Percentiles rank a stretch among this genome's conserved stretches.
Evolutionary conservation across 2,888 invertebrate species (phyloP).

Genomic region (Cephus nigrinus): DNA sequence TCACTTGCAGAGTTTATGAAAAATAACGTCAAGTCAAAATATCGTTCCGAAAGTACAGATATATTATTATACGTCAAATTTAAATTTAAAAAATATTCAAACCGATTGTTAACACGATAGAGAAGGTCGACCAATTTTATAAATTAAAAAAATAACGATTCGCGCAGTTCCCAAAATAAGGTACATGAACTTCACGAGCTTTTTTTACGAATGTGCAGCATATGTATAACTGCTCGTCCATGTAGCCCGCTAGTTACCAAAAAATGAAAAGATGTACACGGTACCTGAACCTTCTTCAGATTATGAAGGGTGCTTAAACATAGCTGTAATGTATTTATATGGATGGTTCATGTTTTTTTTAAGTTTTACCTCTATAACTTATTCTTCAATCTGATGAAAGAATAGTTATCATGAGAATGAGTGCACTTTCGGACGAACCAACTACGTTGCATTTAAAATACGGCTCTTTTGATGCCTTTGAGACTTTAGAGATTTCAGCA

Average conservation of each 20-base stretch:
- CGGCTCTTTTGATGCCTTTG: slow-evolving; percentile 34
- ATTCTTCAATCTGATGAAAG: background rate
- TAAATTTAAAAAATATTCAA: no score
- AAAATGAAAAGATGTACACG: no score
- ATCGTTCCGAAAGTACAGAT: background rate
- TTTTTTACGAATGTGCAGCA: no score
- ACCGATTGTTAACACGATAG: no score
- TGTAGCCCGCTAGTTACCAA: no score
- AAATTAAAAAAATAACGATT: no score
- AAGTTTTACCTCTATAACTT: background rate
- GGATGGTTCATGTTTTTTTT: background rate
- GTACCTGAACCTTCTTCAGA: background rate
- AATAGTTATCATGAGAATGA: background rate
- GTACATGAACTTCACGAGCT: no score
- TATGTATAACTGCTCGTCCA: no score
- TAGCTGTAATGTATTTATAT: background rate
- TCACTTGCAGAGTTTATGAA: background rate
- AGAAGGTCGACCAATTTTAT: no score
- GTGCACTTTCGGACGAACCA: background rate
- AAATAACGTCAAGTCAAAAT: background rate
- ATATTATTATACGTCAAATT: background rate
- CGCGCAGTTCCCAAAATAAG: no score
- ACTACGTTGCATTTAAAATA: background rate
- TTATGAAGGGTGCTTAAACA: background rate
- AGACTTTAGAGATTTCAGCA: slow-evolving; percentile 18